Base-by-base conservation (phyloP, 2,113 vertebrate species). In the Boleophthalmus pectinirostris region DNA sequence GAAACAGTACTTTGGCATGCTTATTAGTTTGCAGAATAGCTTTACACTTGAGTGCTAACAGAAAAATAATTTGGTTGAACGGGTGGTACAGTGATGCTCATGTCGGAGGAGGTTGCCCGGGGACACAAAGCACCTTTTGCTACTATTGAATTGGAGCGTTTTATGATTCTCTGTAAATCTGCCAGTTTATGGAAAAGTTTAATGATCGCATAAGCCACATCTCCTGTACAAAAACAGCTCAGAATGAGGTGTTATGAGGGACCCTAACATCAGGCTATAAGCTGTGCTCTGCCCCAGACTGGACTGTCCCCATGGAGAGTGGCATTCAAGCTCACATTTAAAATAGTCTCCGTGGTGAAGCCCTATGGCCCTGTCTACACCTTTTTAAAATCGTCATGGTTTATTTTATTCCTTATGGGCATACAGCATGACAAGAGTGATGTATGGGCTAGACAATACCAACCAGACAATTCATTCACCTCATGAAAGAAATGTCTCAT, bases 21-120 rank as follows among this genome's bases (percentile, higher is more conserved):
- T 64, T 57, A 9, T 80, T 77, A 75, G 57, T 76, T 73, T 72
- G 61, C 72, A 20, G 76, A 78, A 87, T 77, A 83, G 69, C 75
- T 80, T 81, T 81, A 75, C 77, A 72, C 72, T 82, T 70, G 75
- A 79, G 83, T 73, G 82, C 75, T 79, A 81, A 84, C 79, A 81
- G 80, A 85, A 86, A 80, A 61, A 79, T 84, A 54, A 88, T 88
- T 83, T 86, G 82, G 69, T 75, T 78, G 81, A 76, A 60, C 69
- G 70, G 63, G n/a, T 68, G 74, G 75, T 78, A 61, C 69, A 77
- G 78, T 84, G 74, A 80, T 73, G 67, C 74, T 58, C 77, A 25
- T 76, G 75, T 53, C 21, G 73, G 78, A 78, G 79, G 82, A 81
- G 69, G 51, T 4, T 3, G 77, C 83, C 80, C 8, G 72, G 79